Evolutionary conservation across 2,113 vertebrate species (phyloP).

Genomic region (Peromyscus polionotus): DNA sequence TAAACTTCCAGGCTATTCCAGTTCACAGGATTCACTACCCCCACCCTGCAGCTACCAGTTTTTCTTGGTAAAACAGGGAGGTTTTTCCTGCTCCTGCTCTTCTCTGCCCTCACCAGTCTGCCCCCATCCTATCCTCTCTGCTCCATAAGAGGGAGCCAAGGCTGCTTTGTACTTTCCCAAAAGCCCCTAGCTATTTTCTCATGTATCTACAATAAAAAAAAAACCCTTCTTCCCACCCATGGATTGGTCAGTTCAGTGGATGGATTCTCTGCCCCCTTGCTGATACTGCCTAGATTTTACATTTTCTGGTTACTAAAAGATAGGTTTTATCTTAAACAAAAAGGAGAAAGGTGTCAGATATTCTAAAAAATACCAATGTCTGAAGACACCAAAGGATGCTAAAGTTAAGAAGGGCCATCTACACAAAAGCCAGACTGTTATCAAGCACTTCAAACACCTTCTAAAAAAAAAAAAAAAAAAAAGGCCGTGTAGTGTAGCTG

Average conservation of each 20-base stretch:
- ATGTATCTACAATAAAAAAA: background rate
- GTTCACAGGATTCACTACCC: background rate
- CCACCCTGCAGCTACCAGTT: background rate
- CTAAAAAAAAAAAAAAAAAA: background rate
- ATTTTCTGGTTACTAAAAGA: background rate
- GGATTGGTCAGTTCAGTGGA: background rate
- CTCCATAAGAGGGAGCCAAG: background rate
- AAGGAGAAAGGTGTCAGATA: background rate
- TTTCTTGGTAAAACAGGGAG: background rate
- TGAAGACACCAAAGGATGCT: background rate
- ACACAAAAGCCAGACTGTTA: background rate
- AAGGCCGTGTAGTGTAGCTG: background rate
- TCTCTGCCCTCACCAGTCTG: background rate
- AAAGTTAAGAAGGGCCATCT: background rate
- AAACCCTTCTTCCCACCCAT: background rate
- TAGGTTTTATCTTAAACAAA: background rate
- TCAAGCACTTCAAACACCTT: background rate
- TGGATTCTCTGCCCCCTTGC: background rate
- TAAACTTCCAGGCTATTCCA: background rate
- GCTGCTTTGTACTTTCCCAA: background rate
- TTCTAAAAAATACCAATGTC: background rate
- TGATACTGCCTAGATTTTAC: background rate
- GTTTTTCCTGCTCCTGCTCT: background rate
- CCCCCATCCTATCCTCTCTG: background rate
- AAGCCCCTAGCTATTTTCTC: background rate